Percentiles rank a stretch among this genome's conserved stretches.
phyloP scores from a whole-genome alignment of 2,888 invertebrate species.

The Drosophila gaucha region DNA sequence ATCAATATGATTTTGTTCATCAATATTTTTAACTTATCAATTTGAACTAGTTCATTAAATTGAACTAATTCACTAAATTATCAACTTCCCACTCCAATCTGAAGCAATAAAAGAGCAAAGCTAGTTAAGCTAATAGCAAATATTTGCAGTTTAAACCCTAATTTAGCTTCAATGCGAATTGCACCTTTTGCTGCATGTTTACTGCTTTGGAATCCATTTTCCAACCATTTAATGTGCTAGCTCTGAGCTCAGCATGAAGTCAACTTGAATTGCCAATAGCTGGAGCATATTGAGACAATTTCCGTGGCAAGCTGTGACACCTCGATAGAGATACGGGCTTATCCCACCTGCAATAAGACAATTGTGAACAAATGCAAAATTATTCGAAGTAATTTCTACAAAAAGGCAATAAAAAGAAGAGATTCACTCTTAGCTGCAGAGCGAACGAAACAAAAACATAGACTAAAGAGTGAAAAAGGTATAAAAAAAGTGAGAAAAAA shows the following conservation, averaged over 20 bases:
- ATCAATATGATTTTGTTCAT: too few relatives aligned
- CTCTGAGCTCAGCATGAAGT: conserved; percentile 6
- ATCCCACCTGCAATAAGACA: conserved; percentile 18
- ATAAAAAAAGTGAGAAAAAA: background rate
- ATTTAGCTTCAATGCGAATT: background rate
- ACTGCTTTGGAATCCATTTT: background rate
- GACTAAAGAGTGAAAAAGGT: conserved; percentile 1
- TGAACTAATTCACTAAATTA: too few relatives aligned
- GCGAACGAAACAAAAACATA: background rate
- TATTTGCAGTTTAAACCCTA: background rate
- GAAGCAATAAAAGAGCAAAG: background rate
- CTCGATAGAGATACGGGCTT: background rate
- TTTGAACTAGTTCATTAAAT: background rate
- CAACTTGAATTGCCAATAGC: conserved; percentile 29
- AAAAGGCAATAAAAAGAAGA: conserved; percentile 22
- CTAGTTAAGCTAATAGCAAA: background rate
- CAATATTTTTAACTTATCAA: too few relatives aligned
- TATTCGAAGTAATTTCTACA: conserved; percentile 34
- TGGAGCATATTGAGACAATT: conserved; percentile 40
- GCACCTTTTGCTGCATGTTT: background rate
- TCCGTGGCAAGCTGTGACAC: conserved; percentile 38
- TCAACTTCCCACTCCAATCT: background rate
- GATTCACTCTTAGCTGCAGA: conserved; percentile 7
- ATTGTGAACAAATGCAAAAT: conserved; percentile 49
- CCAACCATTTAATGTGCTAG: too few relatives aligned